phyloP scores from a whole-genome alignment of 2,113 vertebrate species.

The Athene cunicularia region DNA sequence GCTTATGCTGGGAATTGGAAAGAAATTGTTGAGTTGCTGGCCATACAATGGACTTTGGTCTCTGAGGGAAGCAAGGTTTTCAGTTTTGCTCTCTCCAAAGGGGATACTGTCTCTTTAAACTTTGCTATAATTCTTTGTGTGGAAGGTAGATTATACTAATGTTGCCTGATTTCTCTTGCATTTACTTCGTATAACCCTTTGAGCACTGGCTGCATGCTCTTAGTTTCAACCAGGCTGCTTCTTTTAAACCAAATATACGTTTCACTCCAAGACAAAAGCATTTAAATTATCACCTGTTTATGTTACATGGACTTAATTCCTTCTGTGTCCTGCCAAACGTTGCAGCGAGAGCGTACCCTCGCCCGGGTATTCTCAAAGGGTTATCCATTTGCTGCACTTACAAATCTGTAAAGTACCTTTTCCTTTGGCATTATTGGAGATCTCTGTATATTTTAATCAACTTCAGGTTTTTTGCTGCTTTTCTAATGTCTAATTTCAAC shows the following conservation, averaged over 20 bases:
- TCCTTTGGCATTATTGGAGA: constrained; percentile 79
- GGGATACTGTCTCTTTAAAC: constrained; percentile 91
- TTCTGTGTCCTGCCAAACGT: background rate
- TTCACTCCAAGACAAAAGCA: background rate
- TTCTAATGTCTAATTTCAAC: constrained; percentile 78
- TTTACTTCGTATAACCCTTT: constrained; percentile 81
- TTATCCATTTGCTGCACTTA: constrained; percentile 69
- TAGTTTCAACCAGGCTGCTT: constrained; percentile 60
- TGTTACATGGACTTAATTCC: background rate
- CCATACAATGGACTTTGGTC: background rate
- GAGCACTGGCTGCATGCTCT: constrained; percentile 79
- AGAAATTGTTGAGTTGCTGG: background rate
- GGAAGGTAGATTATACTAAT: constrained; percentile 61
- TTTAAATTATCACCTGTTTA: background rate
- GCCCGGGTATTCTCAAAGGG: constrained; percentile 77
- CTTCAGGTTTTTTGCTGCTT: constrained; percentile 64
- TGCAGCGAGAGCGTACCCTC: constrained; percentile 44
- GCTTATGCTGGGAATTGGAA: background rate
- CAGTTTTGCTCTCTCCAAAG: constrained; percentile 68
- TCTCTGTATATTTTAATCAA: constrained; percentile 81
- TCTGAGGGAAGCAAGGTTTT: background rate
- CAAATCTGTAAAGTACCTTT: constrained; percentile 72
- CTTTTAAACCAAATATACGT: constrained; percentile 38
- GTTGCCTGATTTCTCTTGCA: constrained; percentile 71
- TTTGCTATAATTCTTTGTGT: constrained; percentile 70